Evolutionary conservation across 2,888 invertebrate genomes (phyloP), one percentile per base, ranked within the genome.

Genomic region (Platycheirus albimanus): DNA sequence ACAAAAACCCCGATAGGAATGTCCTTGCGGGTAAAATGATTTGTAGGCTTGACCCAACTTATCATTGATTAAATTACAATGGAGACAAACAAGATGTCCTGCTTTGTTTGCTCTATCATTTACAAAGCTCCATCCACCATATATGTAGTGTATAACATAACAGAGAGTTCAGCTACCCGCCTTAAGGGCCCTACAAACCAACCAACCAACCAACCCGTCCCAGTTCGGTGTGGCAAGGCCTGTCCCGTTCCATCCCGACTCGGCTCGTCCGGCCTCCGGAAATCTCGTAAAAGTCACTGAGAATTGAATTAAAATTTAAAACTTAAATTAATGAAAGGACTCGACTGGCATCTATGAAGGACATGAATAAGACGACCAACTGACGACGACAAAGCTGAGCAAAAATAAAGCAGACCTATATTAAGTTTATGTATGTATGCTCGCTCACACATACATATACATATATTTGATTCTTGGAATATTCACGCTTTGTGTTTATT

Each of bases 261-360:
- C 4, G 24, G 24, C 24, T 6, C 6, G 17, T n/a, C 36, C 20
- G 30, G 36, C 79, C 56, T 70, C 64, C 72, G 51, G 72, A 72
- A 67, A 77, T 83, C 67, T 69, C 67, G 54, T 83, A 83, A 77
- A 74, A 83, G 83, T 83, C 78, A 78, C 72, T 58, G 70, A 41
- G 71, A 81, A 81, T 81, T 77, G 83, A 83, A 83, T 83, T 83
- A 83, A 83, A 83, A 83, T 83, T 83, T 83, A 83, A 81, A 83
- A 83, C 72, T 83, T 83, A 83, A 83, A 83, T 64, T 72, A 83
- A 83, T 63, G 72, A 72, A 77, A 74, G 69, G 72, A 78, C 77
- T 30, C 43, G n/a, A n/a, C n/a, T n/a, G 67, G 36, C 20, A 36
- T 69, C 69, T 36, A 64, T 49, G 19, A 52, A 74, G 54, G 52